phyloP scores from a whole-genome alignment of 2,113 vertebrate species.

The Sphaerodactylus townsendi region DNA sequence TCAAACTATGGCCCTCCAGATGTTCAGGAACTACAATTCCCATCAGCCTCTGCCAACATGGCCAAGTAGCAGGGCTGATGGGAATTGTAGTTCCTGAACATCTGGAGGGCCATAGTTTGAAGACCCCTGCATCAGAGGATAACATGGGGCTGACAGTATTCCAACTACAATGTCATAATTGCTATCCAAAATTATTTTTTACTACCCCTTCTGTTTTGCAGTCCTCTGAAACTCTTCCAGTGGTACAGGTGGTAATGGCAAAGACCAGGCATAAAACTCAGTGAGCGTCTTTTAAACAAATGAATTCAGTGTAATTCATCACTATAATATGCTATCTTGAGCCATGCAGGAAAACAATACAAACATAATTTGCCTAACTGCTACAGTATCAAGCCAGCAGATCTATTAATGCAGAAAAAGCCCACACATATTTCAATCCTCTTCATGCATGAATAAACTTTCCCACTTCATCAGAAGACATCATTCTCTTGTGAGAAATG shows the following conservation, averaged over 20 bases:
- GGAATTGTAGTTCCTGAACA: too few relatives aligned
- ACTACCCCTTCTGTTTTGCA: slow-evolving; percentile 9
- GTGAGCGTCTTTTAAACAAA: slow-evolving; percentile 33
- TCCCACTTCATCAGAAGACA: neutral
- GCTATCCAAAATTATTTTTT: slow-evolving; percentile 25
- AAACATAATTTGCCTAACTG: slow-evolving; percentile 15
- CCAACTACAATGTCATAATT: neutral
- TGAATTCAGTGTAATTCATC: neutral
- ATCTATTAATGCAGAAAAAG: slow-evolving; percentile 37
- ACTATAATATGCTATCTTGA: slow-evolving; percentile 18
- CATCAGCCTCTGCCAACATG: too few relatives aligned
- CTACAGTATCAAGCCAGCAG: neutral
- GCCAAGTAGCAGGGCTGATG: too few relatives aligned
- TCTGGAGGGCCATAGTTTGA: too few relatives aligned
- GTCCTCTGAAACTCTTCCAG: slow-evolving; percentile 10
- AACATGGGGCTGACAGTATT: neutral
- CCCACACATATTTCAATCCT: neutral
- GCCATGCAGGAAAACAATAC: neutral
- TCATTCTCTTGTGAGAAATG: neutral
- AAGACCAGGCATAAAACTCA: slow-evolving; percentile 34
- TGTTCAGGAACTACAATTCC: too few relatives aligned
- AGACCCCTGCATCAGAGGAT: too few relatives aligned
- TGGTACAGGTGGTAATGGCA: neutral
- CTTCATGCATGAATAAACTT: neutral
- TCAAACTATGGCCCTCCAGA: too few relatives aligned